Conservation (phyloP, 2,113 vertebrate species). For the Hydrolagus affinis region DNA sequence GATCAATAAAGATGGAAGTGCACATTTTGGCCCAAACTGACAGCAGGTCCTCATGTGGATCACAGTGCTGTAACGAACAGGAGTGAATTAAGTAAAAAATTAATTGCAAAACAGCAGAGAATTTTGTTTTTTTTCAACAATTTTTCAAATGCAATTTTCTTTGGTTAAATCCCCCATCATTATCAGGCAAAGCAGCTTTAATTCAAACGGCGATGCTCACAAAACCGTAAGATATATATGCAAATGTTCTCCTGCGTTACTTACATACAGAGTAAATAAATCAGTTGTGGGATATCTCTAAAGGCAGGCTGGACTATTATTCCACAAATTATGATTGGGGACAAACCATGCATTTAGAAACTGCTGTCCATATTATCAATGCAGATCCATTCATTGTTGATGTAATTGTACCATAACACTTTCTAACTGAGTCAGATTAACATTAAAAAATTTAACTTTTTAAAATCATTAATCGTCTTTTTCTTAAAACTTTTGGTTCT, state of each 20-base stretch:
- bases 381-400: constrained; percentile 11
- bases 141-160: neutral
- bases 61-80: neutral
- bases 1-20: no score
- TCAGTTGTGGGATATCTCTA: constrained; percentile 15
- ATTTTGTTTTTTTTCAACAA: neutral
- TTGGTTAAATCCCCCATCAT: neutral
- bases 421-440: neutral
- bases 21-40: no score
- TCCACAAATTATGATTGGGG: neutral
- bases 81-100: constrained; percentile 7
- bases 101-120: neutral
- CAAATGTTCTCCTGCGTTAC: neutral
- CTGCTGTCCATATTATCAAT: constrained; percentile 18
- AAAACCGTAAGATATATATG: neutral
- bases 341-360: neutral
- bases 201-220: neutral
- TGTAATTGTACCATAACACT: no score
- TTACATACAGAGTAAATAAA: no score
- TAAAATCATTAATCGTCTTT: constrained; percentile 18
- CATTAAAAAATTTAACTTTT: neutral
- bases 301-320: neutral
- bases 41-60: no score
- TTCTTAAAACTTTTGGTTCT: constrained; percentile 28
- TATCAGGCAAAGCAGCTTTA: neutral